Base-by-base conservation (phyloP, 2,113 vertebrate species). In the Hippocampus abdominalis region DNA sequence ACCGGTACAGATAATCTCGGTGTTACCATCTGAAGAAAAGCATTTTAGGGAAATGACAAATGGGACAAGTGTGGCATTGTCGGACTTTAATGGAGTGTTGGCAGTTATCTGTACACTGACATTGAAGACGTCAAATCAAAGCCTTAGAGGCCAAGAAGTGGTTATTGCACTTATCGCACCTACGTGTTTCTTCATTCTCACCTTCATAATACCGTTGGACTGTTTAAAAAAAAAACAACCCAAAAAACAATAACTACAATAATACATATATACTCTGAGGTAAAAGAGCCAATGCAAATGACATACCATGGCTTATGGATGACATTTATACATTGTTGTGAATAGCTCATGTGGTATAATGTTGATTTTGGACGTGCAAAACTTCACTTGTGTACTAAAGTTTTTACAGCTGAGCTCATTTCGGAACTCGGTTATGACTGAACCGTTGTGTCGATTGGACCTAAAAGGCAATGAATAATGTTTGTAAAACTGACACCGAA, bases 111-210 rank as follows among this genome's bases (percentile, higher is more conserved):
- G 69, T 61, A 86, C 71, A 74, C 65, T 64, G 69, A 78, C 73
- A 53, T 66, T 66, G 57, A 54, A n/a, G 74, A 59, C 59, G 32
- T 36, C 32, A 6, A 36, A 69, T 74, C 54, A 49, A 77, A 75
- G 62, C 62, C 83, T 59, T 51, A 39, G 42, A 76, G 78, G 68
- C 72, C 60, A 54, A 69, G 62, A 87, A 81, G 72, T 71, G 74
- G 68, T 68, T 88, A 87, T 88, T 84, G 80, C 83, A 88, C 81
- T 32, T 83, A 78, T 36, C 73, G 69, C 23, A 73, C 65, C 18
- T 8, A 81, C 25, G 68, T 64, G 48, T 77, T 73, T 69, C 66
- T 81, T 88, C n/a, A 82, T 83, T 70, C 74, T 83, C 66, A 76
- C 54, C 68, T 65, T 79, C 63, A 74, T 63, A 51, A 70, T 39